Evolutionary conservation across 2,888 invertebrate species (phyloP), one percentile per base, ranked within the genome.

Genomic region (Synanthedon andrenaeformis): DNA sequence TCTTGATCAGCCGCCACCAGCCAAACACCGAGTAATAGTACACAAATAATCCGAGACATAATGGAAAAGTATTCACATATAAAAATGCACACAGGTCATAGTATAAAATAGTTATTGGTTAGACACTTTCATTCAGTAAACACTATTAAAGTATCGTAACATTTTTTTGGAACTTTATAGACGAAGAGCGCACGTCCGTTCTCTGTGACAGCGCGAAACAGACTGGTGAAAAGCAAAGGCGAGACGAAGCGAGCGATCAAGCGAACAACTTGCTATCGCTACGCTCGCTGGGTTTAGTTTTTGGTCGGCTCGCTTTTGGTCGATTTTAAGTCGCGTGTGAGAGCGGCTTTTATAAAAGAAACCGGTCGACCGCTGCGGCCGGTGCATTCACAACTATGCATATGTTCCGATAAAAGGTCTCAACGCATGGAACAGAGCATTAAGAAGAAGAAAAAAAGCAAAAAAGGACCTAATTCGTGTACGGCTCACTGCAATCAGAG

Each of bases 381-480:
- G 76, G 76, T 75, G 76, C 76, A 76, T 76, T 77, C 79, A 70
- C 75, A 74, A 67, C 70, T 79, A 70, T 79, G 82, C 82, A 84
- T 83, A 76, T 84, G 81, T 82, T 81, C 72, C 76, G 80, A 84
- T 84, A 84, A 84, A 85, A 81, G 79, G 78, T 74, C 77, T 79
- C 76, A 75, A 79, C 76, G 79, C 82, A 81, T 83, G 81, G 82
- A 85, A 82, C 82, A 79, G 78, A 73, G 79, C 79, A 82, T 35
- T 35, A 84, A 76, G 77, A 76, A 70, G 74, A 69, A 23, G 23
- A 23, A 23, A 72, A 76, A 69, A 64, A 76, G 75, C 76, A 71
- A 76, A 72, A 23, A 81, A 79, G 76, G 76, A 72, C 76, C 82
- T 86, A 84, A 85, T 84, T 85, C 85, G 76, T 82, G 79, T 82